These are phyloP conservation scores for Mormyrops boulengeri DNA, from an alignment of 2,797 vertebrate genomes.

Conservation along the genomic window DNA sequence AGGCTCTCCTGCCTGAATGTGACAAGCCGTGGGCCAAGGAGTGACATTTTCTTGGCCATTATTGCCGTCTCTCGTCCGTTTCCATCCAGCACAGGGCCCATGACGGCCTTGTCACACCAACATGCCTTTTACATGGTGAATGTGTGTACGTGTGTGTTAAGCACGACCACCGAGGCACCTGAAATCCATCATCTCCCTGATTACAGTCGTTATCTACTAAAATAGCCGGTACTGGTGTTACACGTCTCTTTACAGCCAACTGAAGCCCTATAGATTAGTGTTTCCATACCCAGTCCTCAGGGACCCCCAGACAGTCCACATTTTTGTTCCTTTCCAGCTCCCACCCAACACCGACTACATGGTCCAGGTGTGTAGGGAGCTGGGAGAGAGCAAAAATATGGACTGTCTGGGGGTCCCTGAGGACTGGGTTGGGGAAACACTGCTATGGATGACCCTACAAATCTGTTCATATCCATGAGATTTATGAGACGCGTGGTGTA, in stretches of 20 bases:
- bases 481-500: not conserved
- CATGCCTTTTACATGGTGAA: not conserved
- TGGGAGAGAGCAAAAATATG: not conserved
- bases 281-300: not conserved
- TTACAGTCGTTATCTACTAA: not conserved
- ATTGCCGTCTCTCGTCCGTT: not conserved
- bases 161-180: not conserved
- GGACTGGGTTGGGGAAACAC: not conserved
- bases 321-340: not conserved
- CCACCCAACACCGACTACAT: not conserved
- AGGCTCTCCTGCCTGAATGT: not conserved
- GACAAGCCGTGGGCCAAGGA: not conserved
- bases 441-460: not conserved
- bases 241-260: not conserved
- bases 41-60: not conserved
- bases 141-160: not conserved
- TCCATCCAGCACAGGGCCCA: not conserved
- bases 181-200: not conserved
- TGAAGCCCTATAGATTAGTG: not conserved
- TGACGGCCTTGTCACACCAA: not conserved
- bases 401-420: not conserved
- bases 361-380: not conserved
- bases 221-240: not conserved
- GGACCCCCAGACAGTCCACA: not conserved
- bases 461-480: not conserved